phyloP scores from a whole-genome alignment of 1,140 invertebrate genomes.

The Lordiphosa mommai region DNA sequence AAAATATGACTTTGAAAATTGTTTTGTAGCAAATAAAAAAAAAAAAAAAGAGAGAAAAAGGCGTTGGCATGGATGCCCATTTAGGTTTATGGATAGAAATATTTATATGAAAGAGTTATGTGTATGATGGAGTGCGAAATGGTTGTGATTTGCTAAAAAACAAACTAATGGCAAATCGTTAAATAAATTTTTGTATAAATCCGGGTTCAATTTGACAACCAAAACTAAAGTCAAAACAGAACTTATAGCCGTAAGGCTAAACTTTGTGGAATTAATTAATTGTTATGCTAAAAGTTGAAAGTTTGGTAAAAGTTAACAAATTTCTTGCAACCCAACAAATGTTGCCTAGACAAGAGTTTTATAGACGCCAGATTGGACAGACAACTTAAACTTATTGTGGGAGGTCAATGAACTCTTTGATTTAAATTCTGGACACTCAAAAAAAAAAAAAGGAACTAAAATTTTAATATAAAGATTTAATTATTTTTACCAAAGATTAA shows the following conservation, averaged over 20 bases:
- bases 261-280: constrained; percentile 20
- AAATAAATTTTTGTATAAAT: background rate
- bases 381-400: too few species aligned
- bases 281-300: constrained; percentile 14
- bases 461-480: too few species aligned
- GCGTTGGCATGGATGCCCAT: constrained; percentile 21
- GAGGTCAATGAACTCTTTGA: too few species aligned
- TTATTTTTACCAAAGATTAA: background rate
- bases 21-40: constrained; percentile 72
- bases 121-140: constrained; percentile 11
- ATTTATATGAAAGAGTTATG: constrained; percentile 15
- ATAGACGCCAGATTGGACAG: background rate
- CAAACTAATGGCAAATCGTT: background rate
- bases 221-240: background rate
- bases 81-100: too few species aligned
- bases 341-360: background rate
- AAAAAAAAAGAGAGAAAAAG: constrained; percentile 47
- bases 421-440: too few species aligned
- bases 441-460: too few species aligned
- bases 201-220: background rate
- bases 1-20: constrained; percentile 77
- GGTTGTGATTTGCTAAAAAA: constrained; percentile 22
- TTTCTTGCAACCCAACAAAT: constrained; percentile 12
- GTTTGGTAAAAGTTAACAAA: constrained; percentile 13
- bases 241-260: background rate